Conservation (phyloP, 1,140 invertebrate genomes). For the Schlechtendalia chinensis region DNA sequence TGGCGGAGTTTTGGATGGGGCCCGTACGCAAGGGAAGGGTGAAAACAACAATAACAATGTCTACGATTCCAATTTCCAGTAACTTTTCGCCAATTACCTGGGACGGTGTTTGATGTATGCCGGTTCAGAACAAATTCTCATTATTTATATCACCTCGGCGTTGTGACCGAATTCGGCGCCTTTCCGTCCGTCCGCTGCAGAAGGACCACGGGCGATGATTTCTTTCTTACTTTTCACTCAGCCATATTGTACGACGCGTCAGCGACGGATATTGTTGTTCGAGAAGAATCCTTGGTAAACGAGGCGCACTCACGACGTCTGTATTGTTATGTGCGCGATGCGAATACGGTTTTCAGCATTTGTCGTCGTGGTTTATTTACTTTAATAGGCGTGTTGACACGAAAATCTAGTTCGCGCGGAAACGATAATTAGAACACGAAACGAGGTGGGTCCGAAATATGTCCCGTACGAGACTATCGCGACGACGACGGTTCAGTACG, state of each 20-base stretch:
- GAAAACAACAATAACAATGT: constrained; percentile 29
- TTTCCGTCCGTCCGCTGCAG: background rate
- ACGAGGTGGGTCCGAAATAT: no score
- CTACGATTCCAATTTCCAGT: background rate
- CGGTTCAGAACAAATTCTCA: constrained; percentile 44
- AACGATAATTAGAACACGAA: no score
- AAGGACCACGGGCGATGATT: no score
- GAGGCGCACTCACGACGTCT: background rate
- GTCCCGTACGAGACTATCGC: no score
- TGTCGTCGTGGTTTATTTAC: no score
- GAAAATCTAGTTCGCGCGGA: no score
- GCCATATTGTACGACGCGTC: background rate
- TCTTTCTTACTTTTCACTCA: background rate
- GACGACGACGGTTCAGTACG: background rate
- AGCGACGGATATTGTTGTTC: background rate
- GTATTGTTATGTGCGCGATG: no score
- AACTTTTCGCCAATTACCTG: constrained; percentile 13
- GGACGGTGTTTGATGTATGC: constrained; percentile 36
- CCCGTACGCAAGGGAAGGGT: background rate
- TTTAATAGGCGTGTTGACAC: no score
- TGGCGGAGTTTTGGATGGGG: no score
- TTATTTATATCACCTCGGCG: constrained; percentile 15
- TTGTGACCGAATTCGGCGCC: background rate
- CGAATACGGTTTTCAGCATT: no score
- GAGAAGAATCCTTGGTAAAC: no score